Base-by-base conservation (phyloP, 2,113 vertebrate species). In the Coptodon bakossiorum region DNA sequence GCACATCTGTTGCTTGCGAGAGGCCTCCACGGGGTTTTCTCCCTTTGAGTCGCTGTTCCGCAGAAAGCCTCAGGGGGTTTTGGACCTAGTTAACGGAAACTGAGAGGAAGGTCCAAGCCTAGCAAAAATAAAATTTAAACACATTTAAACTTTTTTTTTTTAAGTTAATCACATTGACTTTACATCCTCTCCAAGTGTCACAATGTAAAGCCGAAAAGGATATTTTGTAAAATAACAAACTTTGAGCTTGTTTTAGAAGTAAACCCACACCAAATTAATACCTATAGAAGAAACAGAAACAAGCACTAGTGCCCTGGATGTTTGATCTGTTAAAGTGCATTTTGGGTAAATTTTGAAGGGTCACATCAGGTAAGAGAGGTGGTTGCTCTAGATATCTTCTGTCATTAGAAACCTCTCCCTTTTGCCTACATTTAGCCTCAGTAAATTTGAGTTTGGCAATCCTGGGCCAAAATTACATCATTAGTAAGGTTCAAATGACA, bases 381-480 rank as follows among this genome's bases (percentile, higher is more conserved):
- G 3, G 38, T 4, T 71, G 38, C n/a, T 71, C 38, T 24, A 73
- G 13, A 73, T 34, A 1, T 6, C 3, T 7, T n/a, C 19, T 17
- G 9, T 4, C 48, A 52, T 52, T 52, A 19, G 50, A 52, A 52
- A 50, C 14, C 3, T 45, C 38, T 71, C 38, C 12, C 3, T 27
- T 0, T 73, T 45, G 6, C 22, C 4, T 45, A 76, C 0, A 29
- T 12, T 78, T 31, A 31, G 9, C 1, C 24, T 19, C 6, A 11
- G 43, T 31, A 76, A 48, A 50, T 29, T 19, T 76, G 71, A 78
- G 71, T 78, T 50, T 50, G 71, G 24, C 24, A 31, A 48, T 17
- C 16, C 24, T 78, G 71, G 43, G 43, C 27, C 16, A 29, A 50
- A 50, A 50, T 10, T 10, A 45, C 38, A 76, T 45, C 13, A 48